Evolutionary conservation across 2,797 vertebrate species (phyloP), one percentile per base, ranked within the genome.

Genomic region (Heterohyrax brucei): DNA sequence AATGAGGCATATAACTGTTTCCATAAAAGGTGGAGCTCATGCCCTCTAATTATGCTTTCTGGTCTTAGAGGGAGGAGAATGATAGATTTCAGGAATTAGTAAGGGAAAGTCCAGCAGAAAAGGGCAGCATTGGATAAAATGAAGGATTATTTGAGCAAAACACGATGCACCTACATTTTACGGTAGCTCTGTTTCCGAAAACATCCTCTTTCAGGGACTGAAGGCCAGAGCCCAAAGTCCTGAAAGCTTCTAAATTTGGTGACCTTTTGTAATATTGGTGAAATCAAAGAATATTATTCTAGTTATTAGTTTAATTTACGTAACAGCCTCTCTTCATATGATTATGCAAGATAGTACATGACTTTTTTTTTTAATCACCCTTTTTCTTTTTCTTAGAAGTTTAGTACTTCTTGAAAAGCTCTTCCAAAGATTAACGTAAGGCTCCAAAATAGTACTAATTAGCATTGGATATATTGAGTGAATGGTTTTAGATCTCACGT

Each of bases 1-100:
- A 98, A 98, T 96, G 94, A 91, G 92, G 93, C 90, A 87, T 85
- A 44, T 3, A 87, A 66, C 19, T 33, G 80, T 98, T 98, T 97
- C 93, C 97, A 93, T 95, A 97, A 96, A 95, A 93, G 94, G 78
- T 83, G 77, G 96, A 93, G 94, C 72, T 93, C 68, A 92, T 84
- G 94, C 8, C 61, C 95, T 98, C 92, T 92, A 83, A 87, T 93
- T 48, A 50, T 95, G 94, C 86, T 24, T 7, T 94, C 86, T 68
- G 80, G 72, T 91, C 95, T 90, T 81, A 70, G 79, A 89, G 90
- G 93, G 87, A 56, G 72, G 72, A 93, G 79, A 85, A 95, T 84
- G 92, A 97, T 81, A 66, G 93, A 84, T 91, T 95, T 95, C 94
- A 96, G 70, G 75, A 92, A 89, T 94, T 70, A 87, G 59, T 50